Evolutionary conservation across 2,113 vertebrate species (phyloP).

Genomic region (Blennius ocellaris): DNA sequence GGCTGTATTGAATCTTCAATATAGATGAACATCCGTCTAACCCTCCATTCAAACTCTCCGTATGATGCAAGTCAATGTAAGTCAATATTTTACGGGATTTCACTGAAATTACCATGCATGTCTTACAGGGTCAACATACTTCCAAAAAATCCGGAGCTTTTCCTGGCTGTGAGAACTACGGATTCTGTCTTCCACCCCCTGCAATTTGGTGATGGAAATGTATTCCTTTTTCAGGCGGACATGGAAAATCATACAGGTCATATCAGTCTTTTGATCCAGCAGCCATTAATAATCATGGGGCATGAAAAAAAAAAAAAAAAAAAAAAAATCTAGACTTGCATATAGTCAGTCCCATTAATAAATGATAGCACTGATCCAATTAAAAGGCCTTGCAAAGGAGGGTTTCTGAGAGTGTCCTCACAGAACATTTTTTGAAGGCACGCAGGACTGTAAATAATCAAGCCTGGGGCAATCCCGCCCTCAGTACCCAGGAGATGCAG

Average conservation of each 20-base stretch:
- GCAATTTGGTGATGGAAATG: slow-evolving; percentile 69
- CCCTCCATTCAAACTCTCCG: slow-evolving; percentile 53
- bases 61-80: slow-evolving; percentile 79
- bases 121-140: slow-evolving; percentile 72
- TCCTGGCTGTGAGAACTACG: slow-evolving; percentile 34
- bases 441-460: slow-evolving; percentile 82
- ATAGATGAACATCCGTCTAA: slow-evolving; percentile 57
- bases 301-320: slow-evolving; percentile 72
- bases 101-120: slow-evolving; percentile 70
- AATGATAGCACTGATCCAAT: slow-evolving; percentile 82
- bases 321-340: slow-evolving; percentile 73
- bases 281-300: slow-evolving; percentile 79
- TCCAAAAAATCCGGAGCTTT: slow-evolving; percentile 42
- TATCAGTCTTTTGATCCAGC: slow-evolving; percentile 77
- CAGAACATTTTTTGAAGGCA: slow-evolving; percentile 68
- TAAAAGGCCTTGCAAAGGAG: slow-evolving; percentile 75
- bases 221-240: slow-evolving; percentile 68
- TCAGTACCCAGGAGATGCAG: slow-evolving; percentile 79
- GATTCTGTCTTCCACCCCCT: slow-evolving; percentile 34
- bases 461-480: slow-evolving; percentile 75
- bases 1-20: slow-evolving; percentile 52
- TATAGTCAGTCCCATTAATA: slow-evolving; percentile 80
- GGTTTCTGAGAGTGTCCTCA: slow-evolving; percentile 73
- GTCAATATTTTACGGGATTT: slow-evolving; percentile 78
- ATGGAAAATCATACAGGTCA: slow-evolving; percentile 69